Base-by-base conservation (phyloP, 2,888 invertebrate genomes). In the Trilocha varians region DNA sequence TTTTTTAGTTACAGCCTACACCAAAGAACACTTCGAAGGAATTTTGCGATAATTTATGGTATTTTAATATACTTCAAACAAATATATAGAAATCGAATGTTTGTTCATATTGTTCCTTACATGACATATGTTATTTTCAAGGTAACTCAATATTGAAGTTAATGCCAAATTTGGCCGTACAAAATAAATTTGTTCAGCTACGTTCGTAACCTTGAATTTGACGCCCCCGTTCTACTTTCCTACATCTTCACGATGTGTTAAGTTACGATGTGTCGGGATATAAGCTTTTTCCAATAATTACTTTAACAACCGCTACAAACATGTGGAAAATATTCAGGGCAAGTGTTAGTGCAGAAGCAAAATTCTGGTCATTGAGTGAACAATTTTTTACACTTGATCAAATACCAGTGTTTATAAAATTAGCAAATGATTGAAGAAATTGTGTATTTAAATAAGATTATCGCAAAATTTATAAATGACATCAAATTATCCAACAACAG, bases 141-240 rank as follows among this genome's bases (percentile, higher is more conserved):
- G 67, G 71, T 60, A 57, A 53, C 55, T 50, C 53, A 56, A 61
- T 59, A 60, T 57, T 56, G 55, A 54, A 59, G 56, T 64, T 60
- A 65, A 54, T 49, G 54, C 59, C 61, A 60, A 66, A 68, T 66
- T 60, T 59, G 62, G 59, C 59, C 61, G 66, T 67, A 68, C 62
- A 57, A 70, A 72, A 74, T 66, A 70, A 69, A 72, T 78, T 74
- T 70, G 72, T 73, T 71, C 65, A 67, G 71, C 65, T 64, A 69
- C 67, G 66, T 73, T 62, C 65, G 55, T 65, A 64, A 68, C 82
- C 82, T 79, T 79, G 76, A 62, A 70, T 70, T 71, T 70, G 69
- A 72, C 71, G 78, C 78, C 78, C 80, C 79, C 59, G 78, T 79
- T 75, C 79, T 74, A 80, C 77, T 79, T 79, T 78, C 66, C 71